Evolutionary conservation across 2,888 invertebrate genomes (phyloP).

Genomic region (Dilophus febrilis): DNA sequence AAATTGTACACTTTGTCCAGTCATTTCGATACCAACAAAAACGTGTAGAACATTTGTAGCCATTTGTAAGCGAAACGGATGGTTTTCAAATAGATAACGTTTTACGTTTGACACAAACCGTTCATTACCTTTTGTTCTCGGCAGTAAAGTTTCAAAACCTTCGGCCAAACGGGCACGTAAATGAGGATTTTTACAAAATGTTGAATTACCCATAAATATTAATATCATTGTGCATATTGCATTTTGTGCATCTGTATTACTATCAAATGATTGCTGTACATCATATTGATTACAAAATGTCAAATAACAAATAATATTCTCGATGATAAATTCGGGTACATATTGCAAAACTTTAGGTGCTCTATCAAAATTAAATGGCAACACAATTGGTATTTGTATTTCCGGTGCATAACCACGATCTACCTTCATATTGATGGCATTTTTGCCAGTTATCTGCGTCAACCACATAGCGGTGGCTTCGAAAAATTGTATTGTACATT

Average conservation of each 20-base stretch:
- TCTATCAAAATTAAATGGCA: slow-evolving; percentile 38
- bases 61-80: slow-evolving; percentile 58
- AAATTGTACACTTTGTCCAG: slow-evolving; percentile 86
- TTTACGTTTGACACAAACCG: slow-evolving; percentile 32
- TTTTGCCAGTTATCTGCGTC: slow-evolving; percentile 55
- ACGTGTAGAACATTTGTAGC: slow-evolving; percentile 69
- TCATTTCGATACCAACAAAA: slow-evolving; percentile 96
- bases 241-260: slow-evolving; percentile 42
- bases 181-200: slow-evolving; percentile 78
- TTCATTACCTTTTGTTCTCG: slow-evolving; percentile 34
- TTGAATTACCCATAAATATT: slow-evolving; percentile 73
- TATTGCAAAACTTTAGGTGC: slow-evolving; percentile 53
- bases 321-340: slow-evolving; percentile 76
- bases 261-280: slow-evolving; percentile 40
- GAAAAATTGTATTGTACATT: slow-evolving; percentile 54
- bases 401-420: slow-evolving; percentile 42
- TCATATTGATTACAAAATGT: slow-evolving; percentile 53
- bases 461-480: slow-evolving; percentile 74
- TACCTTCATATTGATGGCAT: slow-evolving; percentile 20
- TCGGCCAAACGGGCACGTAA: slow-evolving; percentile 79
- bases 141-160: slow-evolving; percentile 71
- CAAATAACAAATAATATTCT: slow-evolving; percentile 70
- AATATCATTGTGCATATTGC: slow-evolving; percentile 64
- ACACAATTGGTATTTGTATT: slow-evolving; percentile 34
- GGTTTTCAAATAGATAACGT: slow-evolving; percentile 57